Evolutionary conservation across 2,113 vertebrate genomes (phyloP), one percentile per base, ranked within the genome.

Genomic region (Lepus timidus): DNA sequence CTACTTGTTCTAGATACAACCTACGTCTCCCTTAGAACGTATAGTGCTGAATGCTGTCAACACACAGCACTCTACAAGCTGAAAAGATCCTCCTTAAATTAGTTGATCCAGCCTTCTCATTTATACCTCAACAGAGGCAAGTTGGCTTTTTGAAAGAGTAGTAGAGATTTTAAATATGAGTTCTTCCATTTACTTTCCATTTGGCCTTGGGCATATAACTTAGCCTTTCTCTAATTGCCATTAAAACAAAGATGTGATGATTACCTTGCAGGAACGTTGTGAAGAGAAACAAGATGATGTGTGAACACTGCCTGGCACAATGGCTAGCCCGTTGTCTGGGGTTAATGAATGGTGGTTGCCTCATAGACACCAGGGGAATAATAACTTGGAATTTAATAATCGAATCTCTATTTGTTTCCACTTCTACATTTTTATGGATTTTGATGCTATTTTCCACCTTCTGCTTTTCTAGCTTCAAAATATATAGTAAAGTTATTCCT

Each of bases 391-490:
- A 61, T 65, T 64, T 92, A 58, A 90, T 71, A 49, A 12, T 49
- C 51, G 58, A 75, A 27, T 62, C 27, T 29, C 44, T 65, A 62
- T 36, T 79, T 71, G 90, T 61, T 94, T 80, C 85, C 23, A 52
- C 33, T 29, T 86, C 6, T 6, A 49, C 17, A 19, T 3, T 82
- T 75, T 67, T 44, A 64, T 33, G 27, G 76, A 75, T 88, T 85
- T 80, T 33, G 33, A 31, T 31, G 31, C 17, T 75, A 6, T 10
- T 51, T 83, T 22, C 27, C 4, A 65, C 3, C 23, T 36, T 33
- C n/a, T 89, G 58, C 25, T 93, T 79, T 82, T 75, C 71, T 22
- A 93, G n/a, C 22, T 52, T 27, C 61, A 78, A 52, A 25, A 73
- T 9, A 31, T 6, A 62, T 22, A 44, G 76, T 51, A 3, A 65